phyloP scores from a whole-genome alignment of 2,797 vertebrate genomes.

The Sternarchorhynchus goeldii region DNA sequence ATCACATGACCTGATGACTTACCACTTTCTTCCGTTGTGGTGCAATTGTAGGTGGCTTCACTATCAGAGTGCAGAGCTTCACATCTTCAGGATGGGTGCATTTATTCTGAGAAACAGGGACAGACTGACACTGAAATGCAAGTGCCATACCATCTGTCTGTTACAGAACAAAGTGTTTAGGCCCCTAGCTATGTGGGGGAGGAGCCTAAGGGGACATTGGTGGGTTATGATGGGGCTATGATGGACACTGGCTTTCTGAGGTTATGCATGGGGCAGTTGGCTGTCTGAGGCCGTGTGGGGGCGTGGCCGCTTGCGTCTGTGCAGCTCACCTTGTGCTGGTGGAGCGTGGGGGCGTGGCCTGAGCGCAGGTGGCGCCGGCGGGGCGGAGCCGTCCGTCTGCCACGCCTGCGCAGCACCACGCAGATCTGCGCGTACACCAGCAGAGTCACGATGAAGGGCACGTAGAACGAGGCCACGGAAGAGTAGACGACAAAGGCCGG shows the following conservation, averaged over 20 bases:
- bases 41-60: constrained; percentile 65
- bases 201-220: no score
- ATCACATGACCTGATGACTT: constrained; percentile 44
- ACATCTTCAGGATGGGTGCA: constrained; percentile 80
- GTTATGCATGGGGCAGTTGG: no score
- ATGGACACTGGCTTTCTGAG: no score
- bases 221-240: no score
- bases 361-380: constrained; percentile 59
- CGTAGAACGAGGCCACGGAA: constrained; percentile 81
- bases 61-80: constrained; percentile 75
- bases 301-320: no score
- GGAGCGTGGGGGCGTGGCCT: constrained; percentile 58
- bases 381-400: constrained; percentile 71
- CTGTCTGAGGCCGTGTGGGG: no score
- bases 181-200: no score
- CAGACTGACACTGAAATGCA: not conserved
- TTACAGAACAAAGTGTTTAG: not conserved
- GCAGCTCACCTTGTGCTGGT: constrained; percentile 68
- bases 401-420: constrained; percentile 73
- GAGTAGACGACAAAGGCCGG: constrained; percentile 81
- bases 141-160: not conserved
- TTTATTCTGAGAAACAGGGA: constrained; percentile 68
- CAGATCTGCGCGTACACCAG: constrained; percentile 82
- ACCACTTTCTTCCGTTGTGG: constrained; percentile 77
- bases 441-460: constrained; percentile 79